Percentiles rank a stretch among this genome's conserved stretches.
Conservation (phyloP, 1,140 invertebrate genomes). For the Cherax destructor region DNA sequence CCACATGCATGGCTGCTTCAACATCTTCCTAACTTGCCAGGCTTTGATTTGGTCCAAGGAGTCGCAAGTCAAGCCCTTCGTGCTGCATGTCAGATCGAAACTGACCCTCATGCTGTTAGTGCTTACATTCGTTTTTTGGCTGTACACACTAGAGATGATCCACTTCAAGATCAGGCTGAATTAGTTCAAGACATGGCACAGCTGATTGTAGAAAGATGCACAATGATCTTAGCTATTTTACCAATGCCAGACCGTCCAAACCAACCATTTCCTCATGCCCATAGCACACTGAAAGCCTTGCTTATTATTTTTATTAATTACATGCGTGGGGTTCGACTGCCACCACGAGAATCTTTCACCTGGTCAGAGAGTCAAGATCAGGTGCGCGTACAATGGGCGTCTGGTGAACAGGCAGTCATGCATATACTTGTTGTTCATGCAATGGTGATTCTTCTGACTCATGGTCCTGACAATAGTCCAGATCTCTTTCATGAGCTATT, state of each 20-base stretch:
- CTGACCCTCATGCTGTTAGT: conserved; percentile 87
- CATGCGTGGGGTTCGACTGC: conserved; percentile 80
- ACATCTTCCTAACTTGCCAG: conserved; percentile 78
- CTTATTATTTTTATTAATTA: conserved; percentile 87
- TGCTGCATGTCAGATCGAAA: conserved; percentile 93
- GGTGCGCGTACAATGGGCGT: conserved; percentile 87
- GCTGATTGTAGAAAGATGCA: conserved; percentile 93
- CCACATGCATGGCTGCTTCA: conserved; percentile 84
- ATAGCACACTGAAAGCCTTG: conserved; percentile 84
- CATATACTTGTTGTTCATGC: conserved; percentile 94
- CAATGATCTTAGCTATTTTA: conserved; percentile 89
- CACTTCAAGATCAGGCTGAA: conserved; percentile 78
- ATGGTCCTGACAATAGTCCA: conserved; percentile 80
- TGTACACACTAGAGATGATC: conserved; percentile 82
- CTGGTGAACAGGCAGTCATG: conserved; percentile 88
- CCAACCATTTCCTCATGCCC: conserved; percentile 75
- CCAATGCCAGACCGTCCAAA: conserved; percentile 78
- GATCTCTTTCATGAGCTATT: conserved; percentile 81
- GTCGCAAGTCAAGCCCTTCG: conserved; percentile 78
- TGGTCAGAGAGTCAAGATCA: conserved; percentile 82
- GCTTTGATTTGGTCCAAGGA: conserved; percentile 76
- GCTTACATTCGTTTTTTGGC: conserved; percentile 93
- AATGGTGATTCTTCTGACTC: conserved; percentile 94
- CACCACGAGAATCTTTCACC: conserved; percentile 75
- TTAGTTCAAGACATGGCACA: conserved; percentile 86